Evolutionary conservation across 2,888 invertebrate genomes (phyloP).

Genomic region (Ochropacha duplaris): DNA sequence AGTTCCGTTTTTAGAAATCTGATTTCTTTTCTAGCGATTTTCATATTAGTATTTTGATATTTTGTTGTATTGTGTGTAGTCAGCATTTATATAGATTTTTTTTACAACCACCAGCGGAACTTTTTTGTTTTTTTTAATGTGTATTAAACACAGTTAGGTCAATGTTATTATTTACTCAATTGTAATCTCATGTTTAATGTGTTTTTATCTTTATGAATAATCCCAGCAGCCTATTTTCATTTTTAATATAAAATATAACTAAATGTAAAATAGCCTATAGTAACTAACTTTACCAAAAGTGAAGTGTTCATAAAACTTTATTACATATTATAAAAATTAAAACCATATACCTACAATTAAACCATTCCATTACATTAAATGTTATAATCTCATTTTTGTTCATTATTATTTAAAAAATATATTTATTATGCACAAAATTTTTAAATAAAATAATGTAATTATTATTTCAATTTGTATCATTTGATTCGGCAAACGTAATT

Average conservation of each 20-base stretch:
- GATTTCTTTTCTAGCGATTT: not conserved
- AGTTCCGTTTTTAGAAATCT: not conserved
- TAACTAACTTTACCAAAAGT: conserved; percentile 55
- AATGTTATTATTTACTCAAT: conserved; percentile 30
- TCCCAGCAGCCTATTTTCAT: conserved; percentile 45
- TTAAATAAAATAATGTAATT: not conserved
- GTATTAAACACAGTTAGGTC: conserved; percentile 10
- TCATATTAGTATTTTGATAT: not conserved
- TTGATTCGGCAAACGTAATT: not conserved
- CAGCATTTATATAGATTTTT: conserved; percentile 7
- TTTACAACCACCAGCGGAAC: conserved; percentile 17
- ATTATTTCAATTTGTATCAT: not conserved
- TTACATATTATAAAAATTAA: conserved; percentile 29
- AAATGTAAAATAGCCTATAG: conserved; percentile 14
- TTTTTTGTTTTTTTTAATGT: conserved; percentile 10
- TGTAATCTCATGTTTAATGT: conserved; percentile 68
- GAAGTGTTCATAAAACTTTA: conserved; percentile 58
- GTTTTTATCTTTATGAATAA: conserved; percentile 35
- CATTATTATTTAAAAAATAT: conserved; percentile 17
- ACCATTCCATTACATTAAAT: conserved; percentile 50
- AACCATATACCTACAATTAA: conserved; percentile 38
- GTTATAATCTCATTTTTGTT: not conserved
- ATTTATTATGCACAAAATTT: conserved; percentile 8
- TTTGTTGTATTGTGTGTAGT: conserved; percentile 7
- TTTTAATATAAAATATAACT: conserved; percentile 18